A percentile compares a stretch with the other conserved stretches of the same genome.
These are phyloP conservation scores for Zosterops borbonicus DNA, from an alignment of 2,113 vertebrate genomes.

Conservation along the genomic window DNA sequence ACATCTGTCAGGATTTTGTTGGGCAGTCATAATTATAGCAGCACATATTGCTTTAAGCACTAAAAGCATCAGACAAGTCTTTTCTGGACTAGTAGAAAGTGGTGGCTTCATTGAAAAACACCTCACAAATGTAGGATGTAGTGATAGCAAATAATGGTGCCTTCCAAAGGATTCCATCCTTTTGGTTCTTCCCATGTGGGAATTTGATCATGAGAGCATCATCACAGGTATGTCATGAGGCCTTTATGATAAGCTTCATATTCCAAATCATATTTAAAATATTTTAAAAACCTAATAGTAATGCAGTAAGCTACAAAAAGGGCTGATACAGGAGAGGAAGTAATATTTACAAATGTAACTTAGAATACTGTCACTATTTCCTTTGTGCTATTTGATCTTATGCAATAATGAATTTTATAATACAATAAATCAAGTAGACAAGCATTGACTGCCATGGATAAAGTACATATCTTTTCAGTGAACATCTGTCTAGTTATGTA, in stretches of 20 bases:
- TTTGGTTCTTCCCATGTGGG: background rate
- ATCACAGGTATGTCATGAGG: no score
- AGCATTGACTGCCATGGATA: background rate
- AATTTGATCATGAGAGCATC: background rate
- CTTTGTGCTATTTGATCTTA: background rate
- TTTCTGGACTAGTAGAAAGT: background rate
- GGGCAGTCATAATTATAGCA: background rate
- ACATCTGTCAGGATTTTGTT: background rate
- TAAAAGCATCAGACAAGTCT: background rate
- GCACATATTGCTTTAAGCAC: background rate
- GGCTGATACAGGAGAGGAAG: background rate
- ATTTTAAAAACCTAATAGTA: background rate
- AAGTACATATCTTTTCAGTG: background rate
- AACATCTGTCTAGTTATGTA: background rate
- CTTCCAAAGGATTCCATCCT: background rate
- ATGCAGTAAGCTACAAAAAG: background rate
- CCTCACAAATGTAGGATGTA: background rate
- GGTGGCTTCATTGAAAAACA: background rate
- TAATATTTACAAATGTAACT: background rate
- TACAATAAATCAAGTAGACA: background rate
- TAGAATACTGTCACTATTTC: background rate
- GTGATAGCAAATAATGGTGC: accelerated
- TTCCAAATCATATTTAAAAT: background rate
- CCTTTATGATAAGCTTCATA: background rate
- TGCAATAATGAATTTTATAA: background rate